These are phyloP conservation scores for Acheta domesticus DNA, from an alignment of 2,888 invertebrate genomes.

Conservation along the genomic window DNA sequence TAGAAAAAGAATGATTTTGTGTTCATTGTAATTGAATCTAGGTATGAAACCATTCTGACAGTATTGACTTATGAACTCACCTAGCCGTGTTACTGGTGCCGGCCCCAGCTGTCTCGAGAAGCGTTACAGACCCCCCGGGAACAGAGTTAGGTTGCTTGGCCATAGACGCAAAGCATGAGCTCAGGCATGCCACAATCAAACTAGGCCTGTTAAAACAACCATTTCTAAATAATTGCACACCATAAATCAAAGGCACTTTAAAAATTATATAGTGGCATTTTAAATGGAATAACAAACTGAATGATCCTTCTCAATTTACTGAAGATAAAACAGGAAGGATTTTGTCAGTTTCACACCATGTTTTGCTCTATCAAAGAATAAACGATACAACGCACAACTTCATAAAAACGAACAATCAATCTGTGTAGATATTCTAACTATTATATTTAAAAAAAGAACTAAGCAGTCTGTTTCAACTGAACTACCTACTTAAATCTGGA, in stretches of 20 bases:
- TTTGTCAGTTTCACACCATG: too few species aligned
- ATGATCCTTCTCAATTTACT: too few species aligned
- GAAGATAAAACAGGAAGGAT: too few species aligned
- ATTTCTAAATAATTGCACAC: background rate
- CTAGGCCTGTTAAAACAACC: constrained; percentile 38
- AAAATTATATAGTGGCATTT: background rate
- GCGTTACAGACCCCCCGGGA: constrained; percentile 64
- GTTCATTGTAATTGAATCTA: background rate
- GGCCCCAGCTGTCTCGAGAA: constrained; percentile 38
- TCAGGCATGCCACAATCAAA: constrained; percentile 55
- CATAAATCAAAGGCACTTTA: background rate
- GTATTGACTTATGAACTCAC: constrained; percentile 24
- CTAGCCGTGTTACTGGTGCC: constrained; percentile 36
- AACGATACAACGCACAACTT: too few species aligned
- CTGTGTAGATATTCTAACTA: too few species aligned
- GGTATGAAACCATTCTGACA: background rate
- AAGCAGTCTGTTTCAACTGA: too few species aligned
- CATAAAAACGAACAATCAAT: too few species aligned
- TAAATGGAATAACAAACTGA: background rate
- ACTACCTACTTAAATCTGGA: too few species aligned
- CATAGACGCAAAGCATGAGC: constrained; percentile 80
- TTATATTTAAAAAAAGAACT: too few species aligned
- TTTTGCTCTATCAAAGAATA: too few species aligned
- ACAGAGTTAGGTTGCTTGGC: constrained; percentile 81
- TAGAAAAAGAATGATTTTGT: background rate